Base-by-base conservation (phyloP, 2,888 invertebrate species). In the Nemurella pictetii region DNA sequence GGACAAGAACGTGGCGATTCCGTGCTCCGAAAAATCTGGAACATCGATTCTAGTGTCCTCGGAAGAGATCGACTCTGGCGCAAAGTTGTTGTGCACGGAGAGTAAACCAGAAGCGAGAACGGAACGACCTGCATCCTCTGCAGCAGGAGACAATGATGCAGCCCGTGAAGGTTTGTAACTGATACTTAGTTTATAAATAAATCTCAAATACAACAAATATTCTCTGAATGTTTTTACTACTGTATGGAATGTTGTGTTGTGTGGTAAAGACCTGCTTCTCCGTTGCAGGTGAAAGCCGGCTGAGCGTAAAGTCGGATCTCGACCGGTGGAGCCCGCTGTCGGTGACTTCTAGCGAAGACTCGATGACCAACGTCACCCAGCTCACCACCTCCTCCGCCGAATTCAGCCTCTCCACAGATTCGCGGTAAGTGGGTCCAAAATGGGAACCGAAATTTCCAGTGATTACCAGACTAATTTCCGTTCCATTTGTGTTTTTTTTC, bases 301-400 rank as follows among this genome's bases (percentile, higher is more conserved):
- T 4, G 20, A 3, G 74, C 15, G 4, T 74, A 3, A 15, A 74
- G 26, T 74, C 26, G 4, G 74, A 25, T 15, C 3, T 25, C 15
- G 74, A 4, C 25, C 74, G 26, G 5, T 15, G 25, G 84, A 84
- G 78, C 35, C 80, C 80, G 12, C 29, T 27, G 9, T 84, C 84
- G 9, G 28, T 72, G 28, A 92, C 92, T 0, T 93, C 94, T n/a
- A 84, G 83, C 9, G 84, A 81, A 0, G 95, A 95, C 89, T 95
- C 95, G 0, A 94, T 95, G 94, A 95, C 95, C 0, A 95, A 95
- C 90, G 95, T 95, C 0, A 95, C 95, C 0, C 94, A 94, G 88
- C 93, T 95, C 88, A 95, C 95, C 0, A 89, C 93, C 9, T 93
- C 93, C 25, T 95, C 95, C 86, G 93, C 94, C 87, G 95, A 95